Evolutionary conservation across 2,888 invertebrate genomes (phyloP).

Genomic region (Andrena trimmerana): DNA sequence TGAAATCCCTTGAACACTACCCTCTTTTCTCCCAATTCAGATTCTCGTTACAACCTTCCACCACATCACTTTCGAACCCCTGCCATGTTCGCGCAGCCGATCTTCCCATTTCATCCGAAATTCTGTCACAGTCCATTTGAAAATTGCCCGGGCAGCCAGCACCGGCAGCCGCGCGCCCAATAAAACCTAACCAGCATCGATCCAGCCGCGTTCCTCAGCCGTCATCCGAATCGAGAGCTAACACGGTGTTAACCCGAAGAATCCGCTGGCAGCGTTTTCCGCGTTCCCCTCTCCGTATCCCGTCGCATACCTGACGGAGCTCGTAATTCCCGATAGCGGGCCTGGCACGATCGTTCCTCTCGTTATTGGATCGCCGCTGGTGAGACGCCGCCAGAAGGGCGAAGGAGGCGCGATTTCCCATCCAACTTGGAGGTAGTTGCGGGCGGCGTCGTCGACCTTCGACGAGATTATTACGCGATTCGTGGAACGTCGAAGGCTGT

Average conservation of each 20-base stretch:
- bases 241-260: not conserved
- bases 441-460: constrained; percentile 69
- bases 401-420: constrained; percentile 56
- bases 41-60: too few species aligned
- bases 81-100: too few species aligned
- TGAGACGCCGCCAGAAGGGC: not conserved
- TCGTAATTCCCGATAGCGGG: constrained; percentile 27
- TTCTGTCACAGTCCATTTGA: too few species aligned
- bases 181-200: not conserved
- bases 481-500: constrained; percentile 71
- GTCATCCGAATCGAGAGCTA: not conserved
- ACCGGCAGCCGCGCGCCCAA: not conserved
- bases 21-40: too few species aligned
- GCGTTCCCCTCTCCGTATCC: constrained; percentile 15
- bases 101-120: too few species aligned
- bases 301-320: constrained; percentile 12
- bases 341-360: constrained; percentile 19
- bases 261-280: constrained; percentile 17
- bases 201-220: not conserved
- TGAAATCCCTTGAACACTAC: too few species aligned
- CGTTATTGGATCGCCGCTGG: constrained; percentile 23
- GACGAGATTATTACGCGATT: constrained; percentile 72
- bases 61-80: too few species aligned
- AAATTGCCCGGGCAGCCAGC: not conserved
- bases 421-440: constrained; percentile 49